These are phyloP conservation scores for Poecilus cupreus DNA, from an alignment of 2,888 invertebrate species.

Conservation along the genomic window DNA sequence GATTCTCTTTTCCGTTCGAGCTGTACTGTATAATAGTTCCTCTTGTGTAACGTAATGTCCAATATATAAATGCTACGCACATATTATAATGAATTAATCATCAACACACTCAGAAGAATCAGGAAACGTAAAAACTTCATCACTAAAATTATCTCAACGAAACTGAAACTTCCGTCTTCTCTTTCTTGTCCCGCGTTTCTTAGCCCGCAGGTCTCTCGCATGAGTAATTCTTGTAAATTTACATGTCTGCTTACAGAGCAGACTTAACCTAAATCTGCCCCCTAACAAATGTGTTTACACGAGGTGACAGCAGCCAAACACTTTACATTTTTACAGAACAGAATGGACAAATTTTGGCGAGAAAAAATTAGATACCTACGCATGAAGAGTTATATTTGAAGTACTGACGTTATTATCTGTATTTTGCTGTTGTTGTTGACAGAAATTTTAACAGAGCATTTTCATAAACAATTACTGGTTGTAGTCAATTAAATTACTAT, in stretches of 20 bases:
- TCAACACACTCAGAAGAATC: neutral
- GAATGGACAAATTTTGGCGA: neutral
- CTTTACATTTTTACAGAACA: neutral
- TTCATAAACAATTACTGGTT: too few species aligned
- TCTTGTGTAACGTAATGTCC: too few species aligned
- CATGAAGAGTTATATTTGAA: neutral
- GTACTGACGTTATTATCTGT: neutral
- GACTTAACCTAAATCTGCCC: constrained; percentile 20
- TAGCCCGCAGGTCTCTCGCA: neutral
- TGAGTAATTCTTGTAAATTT: neutral
- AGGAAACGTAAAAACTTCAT: neutral
- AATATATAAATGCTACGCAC: too few species aligned
- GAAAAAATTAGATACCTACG: neutral
- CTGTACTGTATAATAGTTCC: too few species aligned
- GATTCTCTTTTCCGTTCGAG: too few species aligned
- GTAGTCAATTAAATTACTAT: too few species aligned
- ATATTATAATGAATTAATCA: neutral
- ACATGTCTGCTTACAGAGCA: neutral
- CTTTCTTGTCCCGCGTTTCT: neutral
- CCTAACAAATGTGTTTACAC: constrained; percentile 20
- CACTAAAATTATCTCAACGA: neutral
- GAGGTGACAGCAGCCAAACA: neutral
- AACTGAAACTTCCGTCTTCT: neutral
- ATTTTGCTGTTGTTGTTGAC: neutral
- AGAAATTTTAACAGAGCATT: too few species aligned